These are phyloP conservation scores for Salvator merianae DNA, from an alignment of 2,113 vertebrate species.

Conservation along the genomic window DNA sequence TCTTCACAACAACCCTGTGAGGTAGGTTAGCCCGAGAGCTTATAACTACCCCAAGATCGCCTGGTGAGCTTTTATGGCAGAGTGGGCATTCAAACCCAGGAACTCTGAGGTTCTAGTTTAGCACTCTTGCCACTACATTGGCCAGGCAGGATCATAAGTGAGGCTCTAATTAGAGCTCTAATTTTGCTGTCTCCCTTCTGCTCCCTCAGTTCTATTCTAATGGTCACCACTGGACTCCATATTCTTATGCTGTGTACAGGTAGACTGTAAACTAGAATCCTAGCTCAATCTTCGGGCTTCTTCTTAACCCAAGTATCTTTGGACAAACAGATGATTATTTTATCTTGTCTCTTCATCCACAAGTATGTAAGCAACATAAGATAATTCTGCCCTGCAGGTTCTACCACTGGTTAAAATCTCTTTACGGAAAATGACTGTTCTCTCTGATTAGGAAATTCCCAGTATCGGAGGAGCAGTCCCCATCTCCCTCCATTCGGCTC, in stretches of 20 bases:
- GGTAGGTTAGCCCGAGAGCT: too few species aligned
- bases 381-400: background rate
- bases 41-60: too few species aligned
- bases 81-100: too few species aligned
- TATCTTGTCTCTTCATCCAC: background rate
- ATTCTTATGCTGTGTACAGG: background rate
- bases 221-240: background rate
- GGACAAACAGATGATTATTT: background rate
- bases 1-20: too few species aligned
- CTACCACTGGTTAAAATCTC: background rate
- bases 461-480: conserved; percentile 40
- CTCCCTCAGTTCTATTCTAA: too few species aligned
- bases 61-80: too few species aligned
- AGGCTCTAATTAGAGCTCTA: too few species aligned
- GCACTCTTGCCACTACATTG: too few species aligned
- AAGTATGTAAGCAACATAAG: background rate
- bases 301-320: background rate
- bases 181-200: too few species aligned
- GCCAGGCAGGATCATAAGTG: too few species aligned
- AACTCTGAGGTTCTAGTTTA: too few species aligned
- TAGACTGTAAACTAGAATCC: background rate
- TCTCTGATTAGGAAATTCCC: conserved; percentile 64
- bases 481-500: conserved; percentile 50
- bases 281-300: background rate
- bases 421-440: background rate